Evolutionary conservation across 2,113 vertebrate genomes (phyloP).

Genomic region (Leptobrachium ailaonicum): DNA sequence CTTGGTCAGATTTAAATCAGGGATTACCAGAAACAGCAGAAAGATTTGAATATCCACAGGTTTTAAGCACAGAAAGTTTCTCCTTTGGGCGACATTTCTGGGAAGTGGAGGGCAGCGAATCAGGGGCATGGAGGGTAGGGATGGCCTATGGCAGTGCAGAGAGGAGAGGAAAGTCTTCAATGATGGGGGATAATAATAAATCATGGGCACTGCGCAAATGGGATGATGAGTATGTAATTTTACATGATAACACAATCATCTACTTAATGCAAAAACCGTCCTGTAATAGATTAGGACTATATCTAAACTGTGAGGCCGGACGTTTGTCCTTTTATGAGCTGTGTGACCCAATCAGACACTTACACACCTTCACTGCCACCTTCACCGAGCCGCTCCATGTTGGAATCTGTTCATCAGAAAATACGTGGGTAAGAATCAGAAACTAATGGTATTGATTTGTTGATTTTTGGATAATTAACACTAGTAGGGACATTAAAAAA

Average conservation of each 20-base stretch:
- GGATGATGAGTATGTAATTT: neutral
- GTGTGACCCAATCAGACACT: neutral
- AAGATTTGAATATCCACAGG: neutral
- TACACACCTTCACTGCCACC: constrained; percentile 16
- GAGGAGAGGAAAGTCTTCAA: neutral
- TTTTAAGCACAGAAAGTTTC: neutral
- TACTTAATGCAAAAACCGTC: neutral
- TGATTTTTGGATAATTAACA: too few relatives aligned
- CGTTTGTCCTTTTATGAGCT: constrained; percentile 6
- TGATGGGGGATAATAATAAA: neutral
- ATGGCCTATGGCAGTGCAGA: neutral
- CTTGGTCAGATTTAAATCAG: neutral
- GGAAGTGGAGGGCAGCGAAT: neutral
- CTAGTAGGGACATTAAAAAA: too few relatives aligned
- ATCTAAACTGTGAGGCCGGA: neutral
- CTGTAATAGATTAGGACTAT: neutral
- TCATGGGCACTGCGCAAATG: neutral
- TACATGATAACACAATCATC: neutral
- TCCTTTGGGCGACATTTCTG: neutral
- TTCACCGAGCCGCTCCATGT: too few relatives aligned
- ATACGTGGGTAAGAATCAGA: too few relatives aligned
- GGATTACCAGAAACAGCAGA: neutral
- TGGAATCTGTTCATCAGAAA: neutral
- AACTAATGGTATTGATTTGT: too few relatives aligned
- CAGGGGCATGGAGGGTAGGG: neutral